Evolutionary conservation across 2,113 vertebrate genomes (phyloP).

Genomic region (Cochlearius cochlearius): DNA sequence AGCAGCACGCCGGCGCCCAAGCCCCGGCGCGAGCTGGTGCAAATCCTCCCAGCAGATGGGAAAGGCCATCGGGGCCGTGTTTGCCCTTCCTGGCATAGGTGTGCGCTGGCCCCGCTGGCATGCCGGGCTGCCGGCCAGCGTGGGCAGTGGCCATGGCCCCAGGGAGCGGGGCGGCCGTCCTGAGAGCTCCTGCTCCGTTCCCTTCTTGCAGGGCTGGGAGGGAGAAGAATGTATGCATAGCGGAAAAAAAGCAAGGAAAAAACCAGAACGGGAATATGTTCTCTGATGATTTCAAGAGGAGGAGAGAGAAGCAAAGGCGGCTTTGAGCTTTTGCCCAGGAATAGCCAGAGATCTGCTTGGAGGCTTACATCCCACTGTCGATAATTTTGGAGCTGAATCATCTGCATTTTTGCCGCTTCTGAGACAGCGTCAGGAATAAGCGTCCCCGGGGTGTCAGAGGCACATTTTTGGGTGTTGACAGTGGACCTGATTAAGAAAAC

Average conservation of each 20-base stretch:
- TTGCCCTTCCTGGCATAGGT: background rate
- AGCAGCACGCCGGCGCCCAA: background rate
- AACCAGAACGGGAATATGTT: background rate
- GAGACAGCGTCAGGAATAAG: background rate
- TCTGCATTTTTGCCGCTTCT: constrained; percentile 25
- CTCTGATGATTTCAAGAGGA: background rate
- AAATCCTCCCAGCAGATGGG: background rate
- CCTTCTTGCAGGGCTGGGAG: background rate
- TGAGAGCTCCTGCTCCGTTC: background rate
- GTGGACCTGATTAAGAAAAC: background rate
- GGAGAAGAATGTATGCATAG: background rate
- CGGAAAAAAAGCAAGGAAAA: rapidly evolving
- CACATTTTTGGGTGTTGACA: background rate
- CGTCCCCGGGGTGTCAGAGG: background rate
- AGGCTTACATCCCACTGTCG: constrained; percentile 6
- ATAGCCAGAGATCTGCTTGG: constrained; percentile 39
- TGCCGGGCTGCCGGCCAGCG: background rate
- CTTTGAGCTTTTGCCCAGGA: constrained; percentile 49
- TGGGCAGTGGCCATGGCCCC: rapidly evolving
- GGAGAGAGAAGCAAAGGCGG: constrained; percentile 36
- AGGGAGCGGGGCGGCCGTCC: rapidly evolving
- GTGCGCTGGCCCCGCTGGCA: background rate
- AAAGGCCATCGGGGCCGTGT: background rate
- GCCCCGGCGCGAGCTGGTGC: background rate
- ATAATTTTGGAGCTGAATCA: constrained; percentile 57